Evolutionary conservation across 2,113 vertebrate species (phyloP), one percentile per base, ranked within the genome.

Genomic region (Chaetorhynchus papuensis): DNA sequence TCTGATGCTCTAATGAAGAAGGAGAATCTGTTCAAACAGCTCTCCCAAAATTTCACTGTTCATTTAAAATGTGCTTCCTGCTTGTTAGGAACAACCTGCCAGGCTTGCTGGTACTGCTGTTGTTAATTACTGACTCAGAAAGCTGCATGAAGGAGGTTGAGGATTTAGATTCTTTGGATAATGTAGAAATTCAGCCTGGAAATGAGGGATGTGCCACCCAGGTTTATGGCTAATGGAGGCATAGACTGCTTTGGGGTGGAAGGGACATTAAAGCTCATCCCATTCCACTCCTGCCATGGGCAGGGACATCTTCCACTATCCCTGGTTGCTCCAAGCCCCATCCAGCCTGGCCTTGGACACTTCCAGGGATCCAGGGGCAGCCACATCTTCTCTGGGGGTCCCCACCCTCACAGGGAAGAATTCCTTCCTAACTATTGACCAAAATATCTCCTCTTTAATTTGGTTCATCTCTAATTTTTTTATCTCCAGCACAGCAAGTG

Each of bases 11-110:
- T 92, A 92, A 90, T 94, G 92, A 77, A 77, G 72, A 69, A 54
- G 64, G 44, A 47, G 82, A 94, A 95, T 89, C 74, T 92, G 50
- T 93, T 77, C 45, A 65, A 77, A 61, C 19, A 77, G 70, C 92
- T 96, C 31, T 56, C 33, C 26, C 4, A 71, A 72, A 96, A 87
- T 83, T 66, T 96, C 89, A 92, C 82, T 87, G 61, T 86, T 97
- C 89, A 75, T 92, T 97, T 87, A 83, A 97, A 96, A 94, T 79
- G 83, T 89, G 68, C 78, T 59, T 68, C 37, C 95, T 82, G 65
- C 95, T 96, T 57, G 31, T 76, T 84, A 96, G 95, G 96, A 95
- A 20, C 53, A 87, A 17, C 61, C 31, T 87, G 42, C 7, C 89
- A 83, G 96, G 78, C 95, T 92, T 87, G n/a, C n/a, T 91, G 90